These are phyloP conservation scores for Nothocercus nigrocapillus DNA, from an alignment of 2,113 vertebrate species.

Conservation along the genomic window DNA sequence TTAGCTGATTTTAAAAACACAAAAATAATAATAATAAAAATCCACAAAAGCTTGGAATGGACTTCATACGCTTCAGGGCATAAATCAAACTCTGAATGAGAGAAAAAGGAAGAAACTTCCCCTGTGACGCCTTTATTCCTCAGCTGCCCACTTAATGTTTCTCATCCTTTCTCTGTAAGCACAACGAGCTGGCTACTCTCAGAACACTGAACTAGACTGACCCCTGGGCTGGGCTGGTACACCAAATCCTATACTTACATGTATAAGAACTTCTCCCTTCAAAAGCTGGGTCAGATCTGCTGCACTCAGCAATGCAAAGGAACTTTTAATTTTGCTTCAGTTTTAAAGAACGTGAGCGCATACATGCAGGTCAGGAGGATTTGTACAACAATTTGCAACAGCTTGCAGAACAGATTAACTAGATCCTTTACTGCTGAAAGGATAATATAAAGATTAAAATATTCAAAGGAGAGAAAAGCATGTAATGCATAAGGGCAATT, in stretches of 20 bases:
- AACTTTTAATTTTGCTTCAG: conserved; percentile 9
- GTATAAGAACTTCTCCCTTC: not conserved
- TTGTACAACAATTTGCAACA: conserved; percentile 28
- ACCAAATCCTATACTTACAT: conserved; percentile 14
- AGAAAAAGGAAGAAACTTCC: not conserved
- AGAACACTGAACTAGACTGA: not conserved
- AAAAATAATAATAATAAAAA: not conserved
- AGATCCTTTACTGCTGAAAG: conserved; percentile 37
- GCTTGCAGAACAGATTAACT: conserved; percentile 13
- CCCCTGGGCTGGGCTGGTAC: not conserved
- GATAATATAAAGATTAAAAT: conserved; percentile 59
- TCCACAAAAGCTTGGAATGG: not conserved
- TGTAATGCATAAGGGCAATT: not conserved
- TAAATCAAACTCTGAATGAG: conserved; percentile 8
- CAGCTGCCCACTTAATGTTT: not conserved
- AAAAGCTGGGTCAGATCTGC: not conserved
- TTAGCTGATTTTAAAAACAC: not conserved
- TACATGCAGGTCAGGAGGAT: not conserved
- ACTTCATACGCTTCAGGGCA: not conserved
- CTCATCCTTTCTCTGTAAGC: not conserved
- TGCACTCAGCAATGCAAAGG: not conserved
- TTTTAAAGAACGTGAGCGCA: not conserved
- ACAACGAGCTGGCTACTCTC: not conserved
- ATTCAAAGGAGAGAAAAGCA: conserved; percentile 26
- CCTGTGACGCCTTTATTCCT: not conserved